A percentile compares a stretch with the other conserved stretches of the same genome.
phyloP scores from a whole-genome alignment of 1,140 invertebrate species.

The Drosophila kanapiae region DNA sequence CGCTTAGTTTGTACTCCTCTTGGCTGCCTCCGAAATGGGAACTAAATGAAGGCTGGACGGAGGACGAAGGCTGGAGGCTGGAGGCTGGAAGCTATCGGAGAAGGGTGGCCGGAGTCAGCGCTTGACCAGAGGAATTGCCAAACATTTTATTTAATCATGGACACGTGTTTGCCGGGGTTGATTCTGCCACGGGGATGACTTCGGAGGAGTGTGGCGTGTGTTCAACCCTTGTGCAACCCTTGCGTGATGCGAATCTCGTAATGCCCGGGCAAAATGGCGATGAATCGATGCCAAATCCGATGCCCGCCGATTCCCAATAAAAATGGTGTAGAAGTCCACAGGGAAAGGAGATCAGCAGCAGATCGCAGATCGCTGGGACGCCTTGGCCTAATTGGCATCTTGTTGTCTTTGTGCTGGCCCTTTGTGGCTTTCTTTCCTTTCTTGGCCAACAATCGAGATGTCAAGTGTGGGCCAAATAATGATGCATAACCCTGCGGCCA shows the following conservation, averaged over 20 bases:
- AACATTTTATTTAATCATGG: conserved; percentile 74
- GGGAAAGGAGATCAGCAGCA: conserved; percentile 43
- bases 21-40: background rate
- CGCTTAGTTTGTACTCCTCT: background rate
- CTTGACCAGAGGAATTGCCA: conserved; percentile 54
- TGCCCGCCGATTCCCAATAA: conserved; percentile 14
- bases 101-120: conserved; percentile 10
- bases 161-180: conserved; percentile 57
- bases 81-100: background rate
- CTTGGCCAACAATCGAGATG: conserved; percentile 36
- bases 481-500: conserved; percentile 79
- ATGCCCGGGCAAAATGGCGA: conserved; percentile 61
- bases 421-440: conserved; percentile 22
- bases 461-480: conserved; percentile 75
- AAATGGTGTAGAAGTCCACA: conserved; percentile 52
- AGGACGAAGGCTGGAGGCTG: background rate
- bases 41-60: background rate
- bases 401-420: conserved; percentile 18
- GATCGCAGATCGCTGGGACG: conserved; percentile 6
- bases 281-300: background rate
- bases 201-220: background rate
- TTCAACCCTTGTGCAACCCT: conserved; percentile 53
- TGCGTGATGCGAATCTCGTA: conserved; percentile 46
- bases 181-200: conserved; percentile 32
- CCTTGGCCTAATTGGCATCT: conserved; percentile 54